phyloP scores from a whole-genome alignment of 2,888 invertebrate species.

The Drosophila ezoana region DNA sequence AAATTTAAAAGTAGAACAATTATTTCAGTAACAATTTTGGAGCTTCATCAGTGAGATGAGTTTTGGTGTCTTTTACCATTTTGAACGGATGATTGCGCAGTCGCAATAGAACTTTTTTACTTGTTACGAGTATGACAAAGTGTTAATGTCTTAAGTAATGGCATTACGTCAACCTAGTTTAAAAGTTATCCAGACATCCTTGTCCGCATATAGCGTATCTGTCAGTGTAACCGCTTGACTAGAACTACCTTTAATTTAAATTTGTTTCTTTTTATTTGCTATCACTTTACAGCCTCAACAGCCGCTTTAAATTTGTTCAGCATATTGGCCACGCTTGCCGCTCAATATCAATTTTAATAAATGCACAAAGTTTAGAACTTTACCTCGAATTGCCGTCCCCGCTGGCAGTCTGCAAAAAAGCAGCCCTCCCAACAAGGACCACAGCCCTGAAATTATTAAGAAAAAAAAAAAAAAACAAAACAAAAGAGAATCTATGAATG shows the following conservation, averaged over 20 bases:
- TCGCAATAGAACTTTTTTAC: no score
- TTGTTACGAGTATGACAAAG: no score
- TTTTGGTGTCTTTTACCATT: no score
- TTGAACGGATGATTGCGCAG: no score
- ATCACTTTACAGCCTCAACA: constrained; percentile 4
- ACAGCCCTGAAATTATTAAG: constrained; percentile 28
- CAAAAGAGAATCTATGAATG: background rate
- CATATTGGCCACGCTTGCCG: constrained; percentile 4
- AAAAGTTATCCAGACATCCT: no score
- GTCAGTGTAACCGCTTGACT: background rate
- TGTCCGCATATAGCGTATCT: background rate
- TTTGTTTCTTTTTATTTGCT: background rate
- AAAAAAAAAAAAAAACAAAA: constrained; percentile 2
- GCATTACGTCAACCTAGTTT: no score
- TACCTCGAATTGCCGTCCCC: constrained; percentile 28
- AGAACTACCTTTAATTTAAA: background rate
- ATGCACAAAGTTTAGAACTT: constrained; percentile 38
- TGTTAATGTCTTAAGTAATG: no score
- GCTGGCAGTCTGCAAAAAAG: constrained; percentile 13
- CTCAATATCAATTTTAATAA: constrained; percentile 37
- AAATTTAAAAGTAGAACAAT: no score
- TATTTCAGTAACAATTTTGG: no score
- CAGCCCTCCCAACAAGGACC: constrained; percentile 23
- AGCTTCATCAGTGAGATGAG: no score
- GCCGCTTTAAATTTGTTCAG: constrained; percentile 17